A percentile compares a stretch with the other conserved stretches of the same genome.
Conservation (phyloP, 2,797 vertebrate species). For the Poecilia velifera region DNA sequence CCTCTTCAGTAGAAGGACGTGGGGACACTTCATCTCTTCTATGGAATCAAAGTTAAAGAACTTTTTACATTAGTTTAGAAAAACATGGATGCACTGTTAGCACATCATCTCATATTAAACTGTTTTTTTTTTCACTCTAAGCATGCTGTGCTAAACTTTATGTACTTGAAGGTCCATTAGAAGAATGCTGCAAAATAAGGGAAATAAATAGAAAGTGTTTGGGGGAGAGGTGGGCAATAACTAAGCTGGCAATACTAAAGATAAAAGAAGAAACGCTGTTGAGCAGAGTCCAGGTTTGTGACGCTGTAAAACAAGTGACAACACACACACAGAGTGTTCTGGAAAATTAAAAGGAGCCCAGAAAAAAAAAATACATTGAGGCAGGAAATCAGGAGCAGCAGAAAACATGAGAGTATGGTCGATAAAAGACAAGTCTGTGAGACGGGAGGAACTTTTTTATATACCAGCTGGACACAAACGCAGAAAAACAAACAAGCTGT, state of each 20-base stretch:
- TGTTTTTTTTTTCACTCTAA: neutral
- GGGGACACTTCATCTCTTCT: conserved; percentile 23
- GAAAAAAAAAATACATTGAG: neutral
- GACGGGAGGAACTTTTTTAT: neutral
- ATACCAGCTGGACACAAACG: no score
- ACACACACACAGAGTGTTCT: neutral
- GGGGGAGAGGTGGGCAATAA: neutral
- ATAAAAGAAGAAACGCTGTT: neutral
- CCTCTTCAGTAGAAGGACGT: conserved; percentile 27
- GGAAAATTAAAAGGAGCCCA: neutral
- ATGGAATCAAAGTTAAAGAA: neutral
- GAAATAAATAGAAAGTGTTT: neutral
- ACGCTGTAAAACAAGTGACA: neutral
- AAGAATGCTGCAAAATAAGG: neutral
- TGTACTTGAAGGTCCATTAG: neutral
- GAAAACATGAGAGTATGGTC: neutral
- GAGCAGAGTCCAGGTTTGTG: neutral
- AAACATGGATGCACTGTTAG: neutral
- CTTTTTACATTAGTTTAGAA: neutral
- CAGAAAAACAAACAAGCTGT: no score
- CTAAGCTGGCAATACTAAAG: neutral
- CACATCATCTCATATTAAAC: neutral
- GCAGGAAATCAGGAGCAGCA: neutral
- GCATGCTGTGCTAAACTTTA: neutral
- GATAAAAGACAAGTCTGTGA: neutral